Evolutionary conservation across 2,797 vertebrate species (phyloP).

Genomic region (Sphaeramia orbicularis): DNA sequence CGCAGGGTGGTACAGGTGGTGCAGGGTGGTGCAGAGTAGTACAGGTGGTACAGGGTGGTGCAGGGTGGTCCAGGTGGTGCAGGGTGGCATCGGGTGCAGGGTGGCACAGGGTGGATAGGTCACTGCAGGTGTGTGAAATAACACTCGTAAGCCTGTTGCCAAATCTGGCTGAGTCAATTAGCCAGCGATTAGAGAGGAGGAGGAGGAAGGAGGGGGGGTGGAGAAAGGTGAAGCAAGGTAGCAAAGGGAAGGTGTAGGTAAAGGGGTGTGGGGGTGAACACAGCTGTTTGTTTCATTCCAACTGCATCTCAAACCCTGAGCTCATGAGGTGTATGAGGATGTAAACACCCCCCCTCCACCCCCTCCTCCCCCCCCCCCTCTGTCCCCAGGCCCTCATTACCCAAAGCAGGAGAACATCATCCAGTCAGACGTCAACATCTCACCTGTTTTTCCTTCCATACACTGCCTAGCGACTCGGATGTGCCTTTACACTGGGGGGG

Average conservation of each 20-base stretch:
- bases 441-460: constrained; percentile 47
- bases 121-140: constrained; percentile 74
- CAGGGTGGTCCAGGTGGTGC: too few species aligned
- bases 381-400: constrained; percentile 74
- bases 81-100: too few species aligned
- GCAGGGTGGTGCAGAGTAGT: too few species aligned
- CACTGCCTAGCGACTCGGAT: constrained; percentile 49
- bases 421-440: constrained; percentile 68
- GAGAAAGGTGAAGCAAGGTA: constrained; percentile 3
- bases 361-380: background rate
- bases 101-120: constrained; percentile 53
- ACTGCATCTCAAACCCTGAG: constrained; percentile 13
- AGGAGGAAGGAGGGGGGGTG: constrained; percentile 10
- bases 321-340: constrained; percentile 31
- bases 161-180: constrained; percentile 83
- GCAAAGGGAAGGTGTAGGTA: constrained; percentile 11
- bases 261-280: background rate
- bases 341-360: constrained; percentile 16
- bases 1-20: too few species aligned
- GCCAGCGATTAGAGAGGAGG: constrained; percentile 66
- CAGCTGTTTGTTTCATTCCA: constrained; percentile 30
- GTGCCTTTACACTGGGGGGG: constrained; percentile 44
- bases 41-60: too few species aligned
- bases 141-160: constrained; percentile 78
- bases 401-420: constrained; percentile 58